Evolutionary conservation across 2,888 invertebrate species (phyloP).

Genomic region (Ennomos erosarius): DNA sequence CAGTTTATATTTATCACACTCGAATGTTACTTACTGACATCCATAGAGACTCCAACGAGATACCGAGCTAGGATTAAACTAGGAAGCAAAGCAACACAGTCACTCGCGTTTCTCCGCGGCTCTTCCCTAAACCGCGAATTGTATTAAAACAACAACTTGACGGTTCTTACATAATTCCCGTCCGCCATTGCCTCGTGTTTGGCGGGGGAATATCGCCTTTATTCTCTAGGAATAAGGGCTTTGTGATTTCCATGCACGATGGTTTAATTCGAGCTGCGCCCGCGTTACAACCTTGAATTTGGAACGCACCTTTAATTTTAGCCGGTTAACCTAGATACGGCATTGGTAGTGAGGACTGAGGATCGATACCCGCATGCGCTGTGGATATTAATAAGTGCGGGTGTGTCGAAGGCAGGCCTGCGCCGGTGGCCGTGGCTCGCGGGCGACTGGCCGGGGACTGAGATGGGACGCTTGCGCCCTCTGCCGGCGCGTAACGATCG

Average conservation of each 20-base stretch:
- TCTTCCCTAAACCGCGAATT: slow-evolving; percentile 55
- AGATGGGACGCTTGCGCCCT: slow-evolving; percentile 48
- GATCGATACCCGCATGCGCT: slow-evolving; percentile 82
- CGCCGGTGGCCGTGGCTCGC: slow-evolving; percentile 57
- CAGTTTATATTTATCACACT: slow-evolving; percentile 71
- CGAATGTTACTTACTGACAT: slow-evolving; percentile 68
- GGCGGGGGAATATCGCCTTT: slow-evolving; percentile 71
- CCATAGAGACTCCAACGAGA: slow-evolving; percentile 54
- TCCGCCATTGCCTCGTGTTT: slow-evolving; percentile 68
- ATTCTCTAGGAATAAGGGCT: slow-evolving; percentile 38
- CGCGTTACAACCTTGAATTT: slow-evolving; percentile 82
- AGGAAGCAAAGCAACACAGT: slow-evolving; percentile 35
- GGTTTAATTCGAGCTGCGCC: slow-evolving; percentile 79
- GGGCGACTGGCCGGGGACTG: slow-evolving; percentile 58
- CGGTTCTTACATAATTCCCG: slow-evolving; percentile 79
- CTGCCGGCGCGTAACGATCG: slow-evolving; percentile 53
- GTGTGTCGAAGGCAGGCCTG: slow-evolving; percentile 54
- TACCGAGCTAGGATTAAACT: background rate
- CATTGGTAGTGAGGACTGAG: slow-evolving; percentile 37
- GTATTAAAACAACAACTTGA: slow-evolving; percentile 56
- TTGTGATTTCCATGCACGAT: slow-evolving; percentile 67
- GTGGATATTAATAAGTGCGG: slow-evolving; percentile 52
- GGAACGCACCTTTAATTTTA: slow-evolving; percentile 84
- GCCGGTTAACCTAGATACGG: slow-evolving; percentile 84
- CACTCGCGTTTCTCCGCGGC: slow-evolving; percentile 26